These are phyloP conservation scores for Parazoanthus darwini DNA, from an alignment of 92 coral and sea anemone species.

Conservation along the genomic window DNA sequence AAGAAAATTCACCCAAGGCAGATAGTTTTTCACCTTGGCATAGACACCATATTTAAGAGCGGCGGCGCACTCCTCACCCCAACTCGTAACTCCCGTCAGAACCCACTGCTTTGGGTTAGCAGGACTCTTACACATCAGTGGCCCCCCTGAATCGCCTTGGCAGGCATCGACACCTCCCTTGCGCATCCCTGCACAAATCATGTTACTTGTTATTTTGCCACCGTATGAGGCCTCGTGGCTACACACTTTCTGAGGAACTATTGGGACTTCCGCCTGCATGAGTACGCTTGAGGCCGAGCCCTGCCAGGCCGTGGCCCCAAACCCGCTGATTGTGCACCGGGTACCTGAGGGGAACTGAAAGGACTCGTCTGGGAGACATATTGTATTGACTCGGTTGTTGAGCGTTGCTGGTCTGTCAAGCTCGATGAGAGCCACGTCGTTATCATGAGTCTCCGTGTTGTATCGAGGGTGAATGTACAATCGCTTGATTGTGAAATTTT, in stretches of 20 bases:
- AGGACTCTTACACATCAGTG: constrained; percentile 79
- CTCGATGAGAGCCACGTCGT: constrained; percentile 70
- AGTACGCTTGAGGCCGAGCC: constrained; percentile 59
- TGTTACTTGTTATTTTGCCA: constrained; percentile 67
- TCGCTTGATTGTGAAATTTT: constrained; percentile 62
- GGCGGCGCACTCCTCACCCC: constrained; percentile 82
- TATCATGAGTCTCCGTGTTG: constrained; percentile 67
- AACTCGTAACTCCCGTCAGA: constrained; percentile 75
- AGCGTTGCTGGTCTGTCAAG: constrained; percentile 70
- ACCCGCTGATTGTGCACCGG: constrained; percentile 69
- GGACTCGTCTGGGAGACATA: constrained; percentile 71
- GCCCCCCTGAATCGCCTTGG: constrained; percentile 84
- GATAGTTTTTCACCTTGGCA: constrained; percentile 60
- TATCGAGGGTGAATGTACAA: constrained; percentile 70
- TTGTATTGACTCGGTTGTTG: constrained; percentile 73
- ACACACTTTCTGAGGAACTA: constrained; percentile 59
- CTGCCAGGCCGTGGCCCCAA: constrained; percentile 68
- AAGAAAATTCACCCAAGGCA: constrained; percentile 68
- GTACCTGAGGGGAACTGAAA: constrained; percentile 72
- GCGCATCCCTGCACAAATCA: constrained; percentile 78
- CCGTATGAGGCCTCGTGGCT: constrained; percentile 73
- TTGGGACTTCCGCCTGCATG: constrained; percentile 84
- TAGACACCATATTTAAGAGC: constrained; percentile 80
- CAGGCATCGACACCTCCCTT: constrained; percentile 83
- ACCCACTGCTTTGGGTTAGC: constrained; percentile 76